Percentiles rank a stretch among this genome's conserved stretches.
Conservation (phyloP, 2,797 vertebrate genomes). For the Anguilla marmorata region DNA sequence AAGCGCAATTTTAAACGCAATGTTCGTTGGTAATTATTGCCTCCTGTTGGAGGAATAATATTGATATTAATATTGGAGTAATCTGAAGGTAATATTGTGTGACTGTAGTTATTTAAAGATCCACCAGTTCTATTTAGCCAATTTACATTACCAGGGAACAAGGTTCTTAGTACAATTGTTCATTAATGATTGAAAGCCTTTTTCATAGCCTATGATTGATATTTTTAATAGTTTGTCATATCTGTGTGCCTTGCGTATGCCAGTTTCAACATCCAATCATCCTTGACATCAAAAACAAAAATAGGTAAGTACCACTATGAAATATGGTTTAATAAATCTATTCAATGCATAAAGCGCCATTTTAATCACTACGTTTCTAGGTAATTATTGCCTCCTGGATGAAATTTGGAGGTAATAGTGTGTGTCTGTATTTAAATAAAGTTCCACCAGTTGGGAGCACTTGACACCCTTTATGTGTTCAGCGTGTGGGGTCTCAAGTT, state of each 20-base stretch:
- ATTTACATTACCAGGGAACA: not conserved
- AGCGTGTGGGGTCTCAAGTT: not conserved
- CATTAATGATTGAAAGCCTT: not conserved
- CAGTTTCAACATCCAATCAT: not conserved
- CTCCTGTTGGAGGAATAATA: constrained; percentile 5
- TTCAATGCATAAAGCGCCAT: no score
- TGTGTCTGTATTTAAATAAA: no score
- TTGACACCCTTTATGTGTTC: not conserved
- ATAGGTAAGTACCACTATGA: no score
- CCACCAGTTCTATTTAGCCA: not conserved
- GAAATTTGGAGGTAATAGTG: no score
- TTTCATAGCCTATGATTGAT: not conserved
- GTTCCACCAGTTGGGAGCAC: no score
- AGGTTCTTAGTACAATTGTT: not conserved
- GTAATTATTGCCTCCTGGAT: no score
- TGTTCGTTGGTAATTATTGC: not conserved
- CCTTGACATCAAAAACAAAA: no score
- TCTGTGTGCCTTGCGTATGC: not conserved
- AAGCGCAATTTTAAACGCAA: not conserved
- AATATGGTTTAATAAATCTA: no score
- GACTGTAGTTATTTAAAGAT: not conserved
- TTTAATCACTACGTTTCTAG: no score
- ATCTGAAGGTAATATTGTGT: not conserved
- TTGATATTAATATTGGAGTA: no score
- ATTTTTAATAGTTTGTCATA: not conserved